Percentiles rank a stretch among this genome's conserved stretches.
These are phyloP conservation scores for Phyto melanocephala DNA, from an alignment of 2,888 invertebrate species.

Conservation along the genomic window DNA sequence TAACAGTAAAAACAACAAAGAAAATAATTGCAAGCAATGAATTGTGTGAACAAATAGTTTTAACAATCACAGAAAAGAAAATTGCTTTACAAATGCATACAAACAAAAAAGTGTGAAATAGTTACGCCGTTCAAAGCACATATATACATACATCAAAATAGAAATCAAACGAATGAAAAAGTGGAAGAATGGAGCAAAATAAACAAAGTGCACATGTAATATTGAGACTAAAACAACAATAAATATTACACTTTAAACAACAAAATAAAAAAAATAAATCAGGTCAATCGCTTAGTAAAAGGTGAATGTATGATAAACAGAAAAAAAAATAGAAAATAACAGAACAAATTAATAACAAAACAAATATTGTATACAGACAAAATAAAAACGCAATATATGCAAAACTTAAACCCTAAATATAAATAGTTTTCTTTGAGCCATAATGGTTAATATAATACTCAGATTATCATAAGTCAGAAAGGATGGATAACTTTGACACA, in stretches of 20 bases:
- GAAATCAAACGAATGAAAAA: not conserved
- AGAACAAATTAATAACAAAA: not conserved
- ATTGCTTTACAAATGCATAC: conserved; percentile 54
- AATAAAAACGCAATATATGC: too few relatives aligned
- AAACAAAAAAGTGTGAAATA: conserved; percentile 36
- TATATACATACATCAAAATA: too few relatives aligned
- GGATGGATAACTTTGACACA: too few relatives aligned
- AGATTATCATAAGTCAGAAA: too few relatives aligned
- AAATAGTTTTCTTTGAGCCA: too few relatives aligned
- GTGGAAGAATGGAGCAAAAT: not conserved
- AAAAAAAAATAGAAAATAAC: not conserved
- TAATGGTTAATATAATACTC: too few relatives aligned
- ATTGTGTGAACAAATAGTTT: conserved; percentile 58
- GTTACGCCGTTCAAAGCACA: not conserved
- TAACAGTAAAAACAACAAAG: not conserved
- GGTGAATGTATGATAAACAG: not conserved
- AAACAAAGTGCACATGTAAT: not conserved
- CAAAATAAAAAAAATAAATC: conserved; percentile 17
- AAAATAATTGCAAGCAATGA: conserved; percentile 59
- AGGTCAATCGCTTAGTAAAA: conserved; percentile 20
- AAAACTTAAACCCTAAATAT: too few relatives aligned
- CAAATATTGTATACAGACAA: not conserved
- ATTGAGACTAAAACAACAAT: not conserved
- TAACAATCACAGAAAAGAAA: conserved; percentile 44
- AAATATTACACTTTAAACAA: not conserved